Evolutionary conservation across 37 sponge, comb jelly and placozoan genomes (phyloP), one percentile per base, ranked within the genome.

Genomic region (Petrosia ficiformis): DNA sequence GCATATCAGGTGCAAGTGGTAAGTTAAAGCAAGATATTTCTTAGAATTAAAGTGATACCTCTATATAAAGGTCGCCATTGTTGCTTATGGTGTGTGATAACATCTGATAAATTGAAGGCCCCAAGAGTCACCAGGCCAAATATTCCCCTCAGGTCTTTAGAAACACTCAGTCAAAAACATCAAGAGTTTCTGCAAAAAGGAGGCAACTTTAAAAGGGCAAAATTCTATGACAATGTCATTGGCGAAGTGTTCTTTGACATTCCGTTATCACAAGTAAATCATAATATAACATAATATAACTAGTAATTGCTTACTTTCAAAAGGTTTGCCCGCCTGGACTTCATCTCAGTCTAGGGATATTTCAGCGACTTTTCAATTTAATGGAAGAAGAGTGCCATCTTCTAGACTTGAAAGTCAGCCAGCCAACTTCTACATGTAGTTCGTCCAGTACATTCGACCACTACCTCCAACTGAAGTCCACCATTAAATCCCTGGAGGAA

Each of bases 311-410:
- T n/a, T 48, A 48, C 54, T 48, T 48, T 28, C 21, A 33, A n/a
- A 60, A 82, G 83, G 76, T 82, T 8, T 74, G 76, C 40, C 83
- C 76, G 3, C 83, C 83, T 67, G 83, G 76, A 1, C 70, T 82
- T 4, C 83, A 81, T 67, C 56, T 81, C 24, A 66, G 59, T 25
- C 56, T 82, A 48, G 83, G 83, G 1, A 82, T 82, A 25, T 82
- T 82, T 68, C 29, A 25, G 2, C 32, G 70, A 16, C 35, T 72
- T 48, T 82, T 68, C 59, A 22, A 58, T 4, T 30, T 82, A 3
- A 26, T 82, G 39, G 83, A 82, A 65, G 54, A 25, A 3, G 76
- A 33, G 42, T 74, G 83, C 69, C 76, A 68, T 22, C 26, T 56
- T 30, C 70, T 82, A 33, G 83, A 82, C 41, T 30, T 71, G 35